Evolutionary conservation across 2,888 invertebrate species (phyloP).

Genomic region (Schrankia costaestrigalis): DNA sequence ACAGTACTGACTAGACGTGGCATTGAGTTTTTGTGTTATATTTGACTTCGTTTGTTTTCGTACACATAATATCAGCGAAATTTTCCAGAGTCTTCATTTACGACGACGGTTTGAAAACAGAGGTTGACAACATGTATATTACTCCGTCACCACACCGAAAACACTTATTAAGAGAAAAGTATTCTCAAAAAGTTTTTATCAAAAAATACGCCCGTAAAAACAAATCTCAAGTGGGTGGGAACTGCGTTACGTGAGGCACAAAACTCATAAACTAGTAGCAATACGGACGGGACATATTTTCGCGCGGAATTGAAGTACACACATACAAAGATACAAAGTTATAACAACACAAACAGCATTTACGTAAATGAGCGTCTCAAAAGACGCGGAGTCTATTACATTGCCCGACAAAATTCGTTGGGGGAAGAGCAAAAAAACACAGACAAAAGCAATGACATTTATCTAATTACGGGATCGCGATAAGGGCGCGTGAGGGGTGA

Average conservation of each 20-base stretch:
- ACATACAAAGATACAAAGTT: constrained; percentile 19
- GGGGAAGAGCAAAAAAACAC: constrained; percentile 47
- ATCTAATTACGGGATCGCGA: constrained; percentile 78
- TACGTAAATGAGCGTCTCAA: constrained; percentile 42
- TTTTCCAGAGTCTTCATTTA: too few species aligned
- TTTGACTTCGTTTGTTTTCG: too few species aligned
- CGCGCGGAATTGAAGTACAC: constrained; percentile 29
- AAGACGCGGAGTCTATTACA: constrained; percentile 48
- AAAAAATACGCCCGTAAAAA: constrained; percentile 31
- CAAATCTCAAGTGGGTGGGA: constrained; percentile 35
- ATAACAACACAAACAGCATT: constrained; percentile 33
- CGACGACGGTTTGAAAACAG: background rate
- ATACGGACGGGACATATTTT: constrained; percentile 37
- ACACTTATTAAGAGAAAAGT: too few species aligned
- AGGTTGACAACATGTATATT: too few species aligned
- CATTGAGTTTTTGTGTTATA: too few species aligned
- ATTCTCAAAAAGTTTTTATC: too few species aligned
- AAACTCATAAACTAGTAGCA: constrained; percentile 38
- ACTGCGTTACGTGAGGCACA: constrained; percentile 27
- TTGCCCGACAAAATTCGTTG: constrained; percentile 46
- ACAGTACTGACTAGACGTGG: too few species aligned
- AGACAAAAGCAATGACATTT: constrained; percentile 76
- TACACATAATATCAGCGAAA: too few species aligned
- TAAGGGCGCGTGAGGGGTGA: constrained; percentile 53
- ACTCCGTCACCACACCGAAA: too few species aligned